Conservation (phyloP, 2,113 vertebrate genomes). For the Cochlearius cochlearius region DNA sequence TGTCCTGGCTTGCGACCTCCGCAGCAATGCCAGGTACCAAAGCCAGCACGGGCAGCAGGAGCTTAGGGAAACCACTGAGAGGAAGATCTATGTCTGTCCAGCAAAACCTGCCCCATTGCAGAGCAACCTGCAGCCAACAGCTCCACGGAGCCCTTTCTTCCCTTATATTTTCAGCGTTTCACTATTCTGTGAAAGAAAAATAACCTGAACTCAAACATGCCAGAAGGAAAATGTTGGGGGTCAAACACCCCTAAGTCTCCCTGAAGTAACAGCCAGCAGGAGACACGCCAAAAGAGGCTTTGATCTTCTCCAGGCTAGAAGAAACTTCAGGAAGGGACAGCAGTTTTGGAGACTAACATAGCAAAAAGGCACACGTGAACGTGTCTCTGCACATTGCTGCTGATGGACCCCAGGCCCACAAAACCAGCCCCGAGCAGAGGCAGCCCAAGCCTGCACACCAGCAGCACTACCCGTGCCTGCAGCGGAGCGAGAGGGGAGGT, state of each 20-base stretch:
- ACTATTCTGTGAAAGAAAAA: not conserved
- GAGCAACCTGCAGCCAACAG: not conserved
- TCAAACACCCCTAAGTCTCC: not conserved
- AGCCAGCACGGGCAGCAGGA: not conserved
- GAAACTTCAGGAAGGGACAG: not conserved
- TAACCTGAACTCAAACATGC: not conserved
- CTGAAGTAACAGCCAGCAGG: not conserved
- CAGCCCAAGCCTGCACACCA: not conserved
- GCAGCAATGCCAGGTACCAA: not conserved
- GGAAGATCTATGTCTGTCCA: no score
- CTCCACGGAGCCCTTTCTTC: not conserved
- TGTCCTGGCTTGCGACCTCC: not conserved
- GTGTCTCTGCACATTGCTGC: fast-evolving
- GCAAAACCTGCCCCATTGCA: not conserved
- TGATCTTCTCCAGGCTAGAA: not conserved
- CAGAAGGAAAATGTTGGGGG: not conserved
- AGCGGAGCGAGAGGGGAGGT: not conserved
- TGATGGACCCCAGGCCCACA: not conserved
- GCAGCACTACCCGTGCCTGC: not conserved
- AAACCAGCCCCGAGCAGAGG: not conserved
- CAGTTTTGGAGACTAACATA: not conserved
- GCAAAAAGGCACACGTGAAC: not conserved
- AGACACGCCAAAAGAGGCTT: not conserved
- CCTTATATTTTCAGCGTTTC: not conserved
- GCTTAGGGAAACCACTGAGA: not conserved